Conservation (phyloP, 1,140 invertebrate species). For the Pachypsylla venusta region DNA sequence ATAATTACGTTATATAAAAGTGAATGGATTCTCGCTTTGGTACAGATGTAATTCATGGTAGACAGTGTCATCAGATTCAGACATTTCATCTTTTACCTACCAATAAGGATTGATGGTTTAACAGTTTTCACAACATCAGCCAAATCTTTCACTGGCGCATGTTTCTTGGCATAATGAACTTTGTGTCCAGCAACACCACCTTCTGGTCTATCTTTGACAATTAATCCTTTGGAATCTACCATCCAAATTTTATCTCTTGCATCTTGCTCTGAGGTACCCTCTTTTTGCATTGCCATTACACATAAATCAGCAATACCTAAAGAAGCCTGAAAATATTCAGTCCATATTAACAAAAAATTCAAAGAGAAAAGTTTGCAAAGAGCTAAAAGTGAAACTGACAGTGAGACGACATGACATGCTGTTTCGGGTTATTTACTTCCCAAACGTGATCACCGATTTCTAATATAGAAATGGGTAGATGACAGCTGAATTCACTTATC, state of each 20-base stretch:
- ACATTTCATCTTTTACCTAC: no score
- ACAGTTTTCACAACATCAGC: conserved; percentile 56
- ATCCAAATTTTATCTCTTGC: conserved; percentile 58
- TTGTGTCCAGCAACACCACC: conserved; percentile 65
- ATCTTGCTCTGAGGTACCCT: conserved; percentile 52
- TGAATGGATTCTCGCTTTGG: no score
- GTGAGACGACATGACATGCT: no score
- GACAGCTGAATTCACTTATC: no score
- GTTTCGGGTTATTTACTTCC: no score
- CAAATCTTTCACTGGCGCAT: conserved; percentile 50
- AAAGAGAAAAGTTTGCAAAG: background rate
- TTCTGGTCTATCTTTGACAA: conserved; percentile 57
- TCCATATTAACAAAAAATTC: conserved; percentile 11
- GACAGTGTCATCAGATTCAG: no score
- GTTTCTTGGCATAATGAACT: conserved; percentile 52
- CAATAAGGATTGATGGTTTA: conserved; percentile 75
- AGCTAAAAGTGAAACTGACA: background rate
- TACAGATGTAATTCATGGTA: no score
- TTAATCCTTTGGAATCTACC: conserved; percentile 55
- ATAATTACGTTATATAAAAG: no score
- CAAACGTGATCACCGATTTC: no score
- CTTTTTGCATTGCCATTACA: conserved; percentile 70
- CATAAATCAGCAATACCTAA: conserved; percentile 77
- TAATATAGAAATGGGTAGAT: no score
- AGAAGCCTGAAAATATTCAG: conserved; percentile 41